Percentiles rank a stretch among this genome's conserved stretches.
These are phyloP conservation scores for Catharus bicknelli DNA, from an alignment of 2,113 vertebrate species.

Conservation along the genomic window DNA sequence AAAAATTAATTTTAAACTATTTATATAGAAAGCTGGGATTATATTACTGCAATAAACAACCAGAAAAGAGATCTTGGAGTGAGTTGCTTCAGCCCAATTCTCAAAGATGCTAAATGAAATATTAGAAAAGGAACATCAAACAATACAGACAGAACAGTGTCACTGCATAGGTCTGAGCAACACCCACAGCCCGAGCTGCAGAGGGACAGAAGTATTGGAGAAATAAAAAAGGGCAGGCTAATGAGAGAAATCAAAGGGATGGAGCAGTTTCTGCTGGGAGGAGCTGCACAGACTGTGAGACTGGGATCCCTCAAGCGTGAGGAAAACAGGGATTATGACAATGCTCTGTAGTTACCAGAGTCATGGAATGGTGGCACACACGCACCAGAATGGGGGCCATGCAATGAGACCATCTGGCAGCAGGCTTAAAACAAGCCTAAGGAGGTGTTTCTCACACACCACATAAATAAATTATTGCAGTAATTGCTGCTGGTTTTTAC, in stretches of 20 bases:
- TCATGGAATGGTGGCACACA: neutral
- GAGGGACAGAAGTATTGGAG: neutral
- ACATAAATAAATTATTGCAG: neutral
- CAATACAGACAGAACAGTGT: neutral
- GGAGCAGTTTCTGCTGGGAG: neutral
- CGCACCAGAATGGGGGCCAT: neutral
- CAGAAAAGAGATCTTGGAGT: neutral
- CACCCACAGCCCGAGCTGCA: neutral
- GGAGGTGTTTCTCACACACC: neutral
- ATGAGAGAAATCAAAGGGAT: neutral
- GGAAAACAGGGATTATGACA: neutral
- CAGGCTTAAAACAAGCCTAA: neutral
- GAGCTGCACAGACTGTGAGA: neutral
- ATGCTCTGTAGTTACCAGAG: neutral
- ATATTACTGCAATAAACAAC: neutral
- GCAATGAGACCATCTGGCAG: neutral
- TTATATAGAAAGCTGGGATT: neutral
- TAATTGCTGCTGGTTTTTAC: neutral
- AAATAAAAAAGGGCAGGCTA: neutral
- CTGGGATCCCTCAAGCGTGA: neutral
- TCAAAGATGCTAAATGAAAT: neutral
- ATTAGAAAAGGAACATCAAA: neutral
- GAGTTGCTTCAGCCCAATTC: neutral
- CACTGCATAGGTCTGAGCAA: neutral
- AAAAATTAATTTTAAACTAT: neutral